A percentile compares a stretch with the other conserved stretches of the same genome.
Evolutionary conservation across 2,113 vertebrate species (phyloP).

Genomic region (Petaurus breviceps): DNA sequence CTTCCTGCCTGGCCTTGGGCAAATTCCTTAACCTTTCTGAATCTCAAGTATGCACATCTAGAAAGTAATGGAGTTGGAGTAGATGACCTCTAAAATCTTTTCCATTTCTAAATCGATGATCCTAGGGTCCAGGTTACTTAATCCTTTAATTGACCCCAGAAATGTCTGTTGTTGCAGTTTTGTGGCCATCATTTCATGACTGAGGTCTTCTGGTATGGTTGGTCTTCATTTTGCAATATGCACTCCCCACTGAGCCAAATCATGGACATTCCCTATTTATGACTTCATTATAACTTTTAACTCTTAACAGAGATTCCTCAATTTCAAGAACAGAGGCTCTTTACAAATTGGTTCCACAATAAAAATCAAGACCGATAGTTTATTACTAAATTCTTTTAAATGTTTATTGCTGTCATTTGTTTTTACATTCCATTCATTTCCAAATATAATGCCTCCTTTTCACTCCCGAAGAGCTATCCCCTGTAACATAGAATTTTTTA

Average conservation of each 20-base stretch:
- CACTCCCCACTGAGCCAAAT: neutral
- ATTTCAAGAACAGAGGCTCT: neutral
- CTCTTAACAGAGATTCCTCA: neutral
- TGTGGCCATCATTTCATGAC: neutral
- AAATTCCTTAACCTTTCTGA: neutral
- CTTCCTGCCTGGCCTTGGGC: neutral
- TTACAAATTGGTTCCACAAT: neutral
- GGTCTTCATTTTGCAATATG: constrained; percentile 30
- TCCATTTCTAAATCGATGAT: neutral
- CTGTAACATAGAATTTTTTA: neutral
- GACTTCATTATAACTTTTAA: neutral
- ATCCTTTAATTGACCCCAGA: neutral
- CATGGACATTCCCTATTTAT: neutral
- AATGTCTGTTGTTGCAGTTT: neutral
- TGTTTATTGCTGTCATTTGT: neutral
- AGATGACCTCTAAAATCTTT: neutral
- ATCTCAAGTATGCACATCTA: neutral
- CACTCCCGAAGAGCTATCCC: neutral
- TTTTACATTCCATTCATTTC: neutral
- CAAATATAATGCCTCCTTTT: neutral
- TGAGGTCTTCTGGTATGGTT: neutral
- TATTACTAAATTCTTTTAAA: neutral
- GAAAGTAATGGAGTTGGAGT: neutral
- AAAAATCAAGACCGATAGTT: neutral
- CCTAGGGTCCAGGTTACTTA: neutral